phyloP scores from a whole-genome alignment of 1,140 invertebrate species.

The Danaus plexippus region DNA sequence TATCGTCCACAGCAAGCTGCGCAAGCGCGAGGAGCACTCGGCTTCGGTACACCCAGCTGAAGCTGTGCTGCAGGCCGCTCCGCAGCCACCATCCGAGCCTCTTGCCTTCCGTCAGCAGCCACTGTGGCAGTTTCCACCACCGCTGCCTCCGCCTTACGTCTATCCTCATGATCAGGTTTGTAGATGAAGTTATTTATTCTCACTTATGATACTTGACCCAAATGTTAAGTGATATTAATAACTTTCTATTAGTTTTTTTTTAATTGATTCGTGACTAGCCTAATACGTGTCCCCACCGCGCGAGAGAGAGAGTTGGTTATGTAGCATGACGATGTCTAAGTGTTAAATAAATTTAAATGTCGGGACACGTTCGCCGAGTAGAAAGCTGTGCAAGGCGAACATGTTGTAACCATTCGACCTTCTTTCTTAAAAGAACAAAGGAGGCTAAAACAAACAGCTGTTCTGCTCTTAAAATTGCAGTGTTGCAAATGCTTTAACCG shows the following conservation, averaged over 20 bases:
- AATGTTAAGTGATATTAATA: constrained; percentile 33
- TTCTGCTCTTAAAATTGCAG: constrained; percentile 37
- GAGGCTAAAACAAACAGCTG: constrained; percentile 49
- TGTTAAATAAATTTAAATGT: constrained; percentile 69
- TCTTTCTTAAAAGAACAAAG: constrained; percentile 64
- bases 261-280: constrained; percentile 59
- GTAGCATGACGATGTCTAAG: constrained; percentile 48
- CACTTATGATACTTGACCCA: constrained; percentile 57
- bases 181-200: constrained; percentile 32
- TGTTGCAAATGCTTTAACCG: constrained; percentile 46
- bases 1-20: constrained; percentile 89
- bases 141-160: constrained; percentile 80
- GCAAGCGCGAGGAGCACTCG: constrained; percentile 84
- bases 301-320: constrained; percentile 61
- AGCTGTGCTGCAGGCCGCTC: constrained; percentile 73
- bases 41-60: constrained; percentile 77
- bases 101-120: constrained; percentile 77
- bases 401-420: constrained; percentile 64
- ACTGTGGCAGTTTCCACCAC: constrained; percentile 85
- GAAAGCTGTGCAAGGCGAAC: constrained; percentile 68
- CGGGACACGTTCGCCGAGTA: constrained; percentile 65
- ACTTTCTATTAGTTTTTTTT: constrained; percentile 37
- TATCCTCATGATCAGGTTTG: constrained; percentile 85
- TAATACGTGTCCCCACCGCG: constrained; percentile 55
- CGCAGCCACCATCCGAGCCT: constrained; percentile 57